A percentile compares a stretch with the other conserved stretches of the same genome.
Evolutionary conservation across 1,140 invertebrate genomes (phyloP).

Genomic region (Asobara japonica): DNA sequence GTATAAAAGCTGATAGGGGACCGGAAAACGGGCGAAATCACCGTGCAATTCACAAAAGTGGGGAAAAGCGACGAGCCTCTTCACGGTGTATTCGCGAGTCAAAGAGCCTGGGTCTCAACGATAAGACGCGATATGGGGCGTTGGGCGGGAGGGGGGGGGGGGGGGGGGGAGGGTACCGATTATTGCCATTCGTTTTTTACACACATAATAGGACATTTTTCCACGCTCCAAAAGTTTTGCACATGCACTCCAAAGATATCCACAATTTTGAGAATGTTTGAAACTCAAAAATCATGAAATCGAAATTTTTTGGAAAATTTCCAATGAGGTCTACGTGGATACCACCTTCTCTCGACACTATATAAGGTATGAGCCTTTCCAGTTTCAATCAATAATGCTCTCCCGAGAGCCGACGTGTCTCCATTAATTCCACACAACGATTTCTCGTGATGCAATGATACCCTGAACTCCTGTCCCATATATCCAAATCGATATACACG

Average conservation of each 20-base stretch:
- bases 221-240: too few relatives aligned
- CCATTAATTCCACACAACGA: not conserved
- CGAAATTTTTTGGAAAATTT: too few relatives aligned
- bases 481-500: conserved; percentile 12
- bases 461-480: not conserved
- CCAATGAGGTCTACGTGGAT: too few relatives aligned
- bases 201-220: too few relatives aligned
- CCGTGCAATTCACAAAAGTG: conserved; percentile 11
- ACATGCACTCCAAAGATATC: too few relatives aligned
- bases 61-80: not conserved
- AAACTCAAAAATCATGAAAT: too few relatives aligned
- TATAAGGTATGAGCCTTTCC: too few relatives aligned
- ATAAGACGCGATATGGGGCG: too few relatives aligned
- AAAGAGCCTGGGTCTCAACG: conserved; percentile 20
- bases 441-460: not conserved
- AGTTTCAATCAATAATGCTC: too few relatives aligned
- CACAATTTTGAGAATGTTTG: too few relatives aligned
- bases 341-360: too few relatives aligned
- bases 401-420: not conserved
- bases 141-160: too few relatives aligned
- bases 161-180: not conserved
- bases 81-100: conserved; percentile 6
- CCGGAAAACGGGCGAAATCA: not conserved
- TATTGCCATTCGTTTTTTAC: conserved; percentile 19
- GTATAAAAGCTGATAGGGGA: not conserved